Conservation (phyloP, 2,797 vertebrate genomes). For the Myotis vivesi region DNA sequence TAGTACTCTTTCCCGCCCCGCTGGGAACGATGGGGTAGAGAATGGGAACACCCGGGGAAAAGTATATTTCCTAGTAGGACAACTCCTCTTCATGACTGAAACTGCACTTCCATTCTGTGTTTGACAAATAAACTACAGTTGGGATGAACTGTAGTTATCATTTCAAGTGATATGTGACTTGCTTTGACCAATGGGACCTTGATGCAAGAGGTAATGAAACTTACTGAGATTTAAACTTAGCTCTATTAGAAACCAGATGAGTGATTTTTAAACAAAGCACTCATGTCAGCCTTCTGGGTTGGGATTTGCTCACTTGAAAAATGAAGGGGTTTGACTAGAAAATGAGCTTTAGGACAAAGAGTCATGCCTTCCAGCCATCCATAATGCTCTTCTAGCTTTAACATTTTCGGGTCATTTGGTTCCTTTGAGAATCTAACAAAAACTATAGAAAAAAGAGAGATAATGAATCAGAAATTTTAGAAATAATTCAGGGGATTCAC, state of each 20-base stretch:
- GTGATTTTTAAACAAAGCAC: not conserved
- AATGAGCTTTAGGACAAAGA: not conserved
- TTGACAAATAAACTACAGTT: not conserved
- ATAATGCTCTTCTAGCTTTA: not conserved
- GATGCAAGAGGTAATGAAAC: not conserved
- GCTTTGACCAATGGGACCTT: too few species aligned
- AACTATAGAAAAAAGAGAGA: not conserved
- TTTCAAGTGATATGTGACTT: not conserved
- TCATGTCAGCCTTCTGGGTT: not conserved
- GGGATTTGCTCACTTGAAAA: conserved; percentile 46
- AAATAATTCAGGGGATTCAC: not conserved
- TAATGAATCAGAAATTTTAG: not conserved
- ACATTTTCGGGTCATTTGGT: not conserved
- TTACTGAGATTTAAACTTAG: not conserved
- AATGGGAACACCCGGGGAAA: not conserved
- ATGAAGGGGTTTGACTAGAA: conserved; percentile 2
- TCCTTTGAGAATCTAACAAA: conserved; percentile 3
- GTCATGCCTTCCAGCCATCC: not conserved
- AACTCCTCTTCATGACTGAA: not conserved
- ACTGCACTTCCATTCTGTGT: not conserved
- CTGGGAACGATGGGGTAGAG: not conserved
- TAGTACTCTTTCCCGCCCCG: not conserved
- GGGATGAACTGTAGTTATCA: not conserved
- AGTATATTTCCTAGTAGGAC: not conserved
- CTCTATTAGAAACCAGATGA: not conserved